Conservation (phyloP, 2,113 vertebrate species). For the Lucifuga dentata region DNA sequence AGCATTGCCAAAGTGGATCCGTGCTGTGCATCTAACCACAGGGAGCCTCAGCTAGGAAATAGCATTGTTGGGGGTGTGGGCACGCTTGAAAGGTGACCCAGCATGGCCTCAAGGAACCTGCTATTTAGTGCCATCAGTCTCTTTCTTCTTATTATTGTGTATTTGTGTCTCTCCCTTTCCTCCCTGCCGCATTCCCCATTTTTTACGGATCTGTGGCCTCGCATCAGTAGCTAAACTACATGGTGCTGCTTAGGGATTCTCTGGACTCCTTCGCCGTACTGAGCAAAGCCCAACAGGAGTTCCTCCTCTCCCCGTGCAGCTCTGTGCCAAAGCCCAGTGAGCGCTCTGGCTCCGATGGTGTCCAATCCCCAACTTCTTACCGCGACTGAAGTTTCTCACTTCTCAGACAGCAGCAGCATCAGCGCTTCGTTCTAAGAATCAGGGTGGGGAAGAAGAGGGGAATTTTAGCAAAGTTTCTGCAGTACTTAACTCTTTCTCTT, state of each 20-base stretch:
- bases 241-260: slow-evolving; percentile 10
- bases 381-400: slow-evolving; percentile 6
- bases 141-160: slow-evolving; percentile 15
- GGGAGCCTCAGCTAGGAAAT: slow-evolving; percentile 40
- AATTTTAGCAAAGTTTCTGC: not conserved
- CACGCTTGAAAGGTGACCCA: slow-evolving; percentile 51
- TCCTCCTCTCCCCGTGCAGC: slow-evolving; percentile 3
- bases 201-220: not conserved
- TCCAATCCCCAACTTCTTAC: slow-evolving; percentile 10
- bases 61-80: slow-evolving; percentile 22
- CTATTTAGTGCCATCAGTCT: slow-evolving; percentile 13
- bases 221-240: slow-evolving; percentile 33
- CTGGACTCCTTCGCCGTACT: not conserved
- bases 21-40: slow-evolving; percentile 26
- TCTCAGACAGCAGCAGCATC: slow-evolving; percentile 15
- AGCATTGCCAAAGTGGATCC: slow-evolving; percentile 27
- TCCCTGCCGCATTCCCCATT: slow-evolving; percentile 13
- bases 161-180: slow-evolving; percentile 14
- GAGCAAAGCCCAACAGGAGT: slow-evolving; percentile 15
- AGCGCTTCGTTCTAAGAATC: slow-evolving; percentile 34
- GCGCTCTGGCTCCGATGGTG: slow-evolving; percentile 13
- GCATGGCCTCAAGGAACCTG: slow-evolving; percentile 35
- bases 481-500: not conserved
- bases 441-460: not conserved
- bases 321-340: slow-evolving; percentile 26